Percentiles rank a stretch among this genome's conserved stretches.
Evolutionary conservation across 2,113 vertebrate species (phyloP).

Genomic region (Mobula hypostoma): DNA sequence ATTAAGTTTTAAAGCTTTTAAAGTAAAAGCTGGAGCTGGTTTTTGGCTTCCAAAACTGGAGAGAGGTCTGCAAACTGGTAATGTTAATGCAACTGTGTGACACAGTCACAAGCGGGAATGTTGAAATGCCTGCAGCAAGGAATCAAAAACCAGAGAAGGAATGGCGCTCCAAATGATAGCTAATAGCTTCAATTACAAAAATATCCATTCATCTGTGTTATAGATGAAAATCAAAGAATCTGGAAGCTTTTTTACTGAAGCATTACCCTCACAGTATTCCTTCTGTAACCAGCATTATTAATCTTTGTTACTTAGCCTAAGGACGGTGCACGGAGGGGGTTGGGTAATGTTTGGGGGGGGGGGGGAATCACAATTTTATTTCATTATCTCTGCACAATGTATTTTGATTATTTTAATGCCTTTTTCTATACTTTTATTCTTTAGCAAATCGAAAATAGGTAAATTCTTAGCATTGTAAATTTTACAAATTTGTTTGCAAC

Average conservation of each 20-base stretch:
- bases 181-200: neutral
- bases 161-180: neutral
- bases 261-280: neutral
- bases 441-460: neutral
- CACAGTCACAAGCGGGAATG: neutral
- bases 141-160: neutral
- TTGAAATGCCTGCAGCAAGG: neutral
- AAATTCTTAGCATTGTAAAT: neutral
- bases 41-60: neutral
- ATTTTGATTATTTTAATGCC: neutral
- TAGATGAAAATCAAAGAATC: neutral
- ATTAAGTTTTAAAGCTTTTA: constrained; percentile 1
- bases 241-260: neutral
- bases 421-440: neutral
- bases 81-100: neutral
- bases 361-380: too few relatives aligned
- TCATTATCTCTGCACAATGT: neutral
- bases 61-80: neutral
- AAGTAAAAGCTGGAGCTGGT: neutral
- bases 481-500: too few relatives aligned
- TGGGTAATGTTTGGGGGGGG: too few relatives aligned
- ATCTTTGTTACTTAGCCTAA: neutral
- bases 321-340: too few relatives aligned
- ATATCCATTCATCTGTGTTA: neutral
- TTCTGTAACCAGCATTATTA: neutral